Evolutionary conservation across 1,140 invertebrate genomes (phyloP).

Genomic region (Drosophila pachea): DNA sequence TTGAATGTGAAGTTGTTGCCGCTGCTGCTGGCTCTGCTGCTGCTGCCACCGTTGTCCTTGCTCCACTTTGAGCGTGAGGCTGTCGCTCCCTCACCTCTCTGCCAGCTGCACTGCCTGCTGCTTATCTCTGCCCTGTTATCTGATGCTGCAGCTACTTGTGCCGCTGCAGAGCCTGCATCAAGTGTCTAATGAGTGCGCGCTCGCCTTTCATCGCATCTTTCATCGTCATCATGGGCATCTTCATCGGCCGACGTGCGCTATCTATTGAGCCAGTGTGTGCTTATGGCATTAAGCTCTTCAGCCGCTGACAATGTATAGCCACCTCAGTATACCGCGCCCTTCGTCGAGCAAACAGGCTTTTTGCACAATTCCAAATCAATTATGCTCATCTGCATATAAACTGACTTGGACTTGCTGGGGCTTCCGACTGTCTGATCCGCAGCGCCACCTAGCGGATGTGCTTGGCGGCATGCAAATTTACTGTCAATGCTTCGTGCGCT

Average conservation of each 20-base stretch:
- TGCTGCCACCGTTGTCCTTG: conserved; percentile 58
- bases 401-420: conserved; percentile 56
- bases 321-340: not conserved
- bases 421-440: conserved; percentile 18
- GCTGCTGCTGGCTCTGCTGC: conserved; percentile 21
- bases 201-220: conserved; percentile 40
- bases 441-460: conserved; percentile 61
- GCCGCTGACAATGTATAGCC: conserved; percentile 37
- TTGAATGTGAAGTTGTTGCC: conserved; percentile 63
- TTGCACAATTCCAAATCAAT: conserved; percentile 71
- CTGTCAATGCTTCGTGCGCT: conserved; percentile 54
- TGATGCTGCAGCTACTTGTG: conserved; percentile 60
- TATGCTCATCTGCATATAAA: conserved; percentile 78
- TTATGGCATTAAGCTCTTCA: conserved; percentile 56
- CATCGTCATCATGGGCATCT: conserved; percentile 23
- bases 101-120: conserved; percentile 1
- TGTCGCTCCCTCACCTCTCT: not conserved
- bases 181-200: conserved; percentile 61
- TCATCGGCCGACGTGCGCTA: conserved; percentile 39
- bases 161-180: conserved; percentile 42
- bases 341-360: conserved; percentile 6
- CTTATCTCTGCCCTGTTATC: conserved; percentile 67
- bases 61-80: conserved; percentile 58
- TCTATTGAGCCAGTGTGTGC: conserved; percentile 54
- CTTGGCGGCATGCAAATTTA: conserved; percentile 73